Conservation (phyloP, 2,797 vertebrate genomes). For the Okamejei kenojei region DNA sequence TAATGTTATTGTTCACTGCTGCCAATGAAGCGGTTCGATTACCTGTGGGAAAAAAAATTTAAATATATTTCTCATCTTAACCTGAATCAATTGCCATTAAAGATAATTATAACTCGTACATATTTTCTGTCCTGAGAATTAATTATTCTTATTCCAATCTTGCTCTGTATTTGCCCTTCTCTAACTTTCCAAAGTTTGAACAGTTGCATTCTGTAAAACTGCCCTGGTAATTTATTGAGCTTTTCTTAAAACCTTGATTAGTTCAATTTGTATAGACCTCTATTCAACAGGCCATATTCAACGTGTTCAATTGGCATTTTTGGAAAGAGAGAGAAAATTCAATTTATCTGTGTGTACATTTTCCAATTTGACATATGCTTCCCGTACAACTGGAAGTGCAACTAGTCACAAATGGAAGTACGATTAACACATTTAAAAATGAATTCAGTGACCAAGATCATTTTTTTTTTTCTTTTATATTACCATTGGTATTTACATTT, state of each 20-base stretch:
- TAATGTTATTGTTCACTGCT: slow-evolving; percentile 19
- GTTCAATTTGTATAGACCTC: neutral
- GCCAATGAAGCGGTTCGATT: slow-evolving; percentile 15
- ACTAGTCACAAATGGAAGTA: neutral
- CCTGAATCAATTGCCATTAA: neutral
- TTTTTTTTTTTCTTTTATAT: neutral
- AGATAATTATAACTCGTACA: neutral
- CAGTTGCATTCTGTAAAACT: neutral
- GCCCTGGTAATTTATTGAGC: neutral
- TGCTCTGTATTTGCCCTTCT: neutral
- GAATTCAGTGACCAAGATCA: neutral
- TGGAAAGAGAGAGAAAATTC: neutral
- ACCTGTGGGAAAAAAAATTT: slow-evolving; percentile 31
- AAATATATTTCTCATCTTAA: neutral
- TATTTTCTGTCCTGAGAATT: neutral
- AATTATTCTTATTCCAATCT: neutral
- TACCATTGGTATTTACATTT: neutral
- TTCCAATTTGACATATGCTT: neutral
- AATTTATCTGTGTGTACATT: neutral
- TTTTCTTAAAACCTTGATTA: neutral
- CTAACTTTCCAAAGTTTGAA: neutral
- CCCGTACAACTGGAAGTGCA: too few species aligned
- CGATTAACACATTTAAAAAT: neutral
- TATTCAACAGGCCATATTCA: neutral
- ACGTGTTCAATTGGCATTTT: neutral